Base-by-base conservation (phyloP, 1,140 invertebrate species). In the Arion vulgaris region DNA sequence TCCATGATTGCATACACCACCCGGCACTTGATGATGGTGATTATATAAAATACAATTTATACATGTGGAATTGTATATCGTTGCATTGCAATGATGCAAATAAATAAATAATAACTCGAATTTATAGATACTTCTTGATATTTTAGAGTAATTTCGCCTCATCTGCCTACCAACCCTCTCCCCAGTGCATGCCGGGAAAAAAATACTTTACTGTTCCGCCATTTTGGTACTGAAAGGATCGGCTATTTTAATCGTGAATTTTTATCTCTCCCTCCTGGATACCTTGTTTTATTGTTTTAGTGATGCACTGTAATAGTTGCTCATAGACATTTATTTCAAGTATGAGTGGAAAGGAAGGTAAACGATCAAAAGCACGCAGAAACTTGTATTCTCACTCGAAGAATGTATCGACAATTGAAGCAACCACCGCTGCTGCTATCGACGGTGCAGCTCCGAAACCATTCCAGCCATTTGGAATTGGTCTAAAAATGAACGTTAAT, bases 191-290 rank as follows among this genome's bases (percentile, higher is more conserved):
- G 57, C 80, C 39, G 80, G 80, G 80, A 41, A 36, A 66, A 62
- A 81, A 80, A 80, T 80, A 81, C 68, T 51, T 81, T 41, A 51
- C 49, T 71, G 78, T 81, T 81, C 80, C 80, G 80, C 80, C 80
- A 81, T 81, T 81, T 81, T 81, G 80, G 45, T 73, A 73, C 34
- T 57, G 71, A 49, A 80, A 23, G 32, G 68, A n/a, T 36, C 19
- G 32, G 62, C 62, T 71, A 66, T 26, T 45, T 80, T 39, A 49
- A 80, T 71, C 19, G 38, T 66, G 62, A 32, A 66, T 34, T 32
- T 66, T 66, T 32, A 66, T 66, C 62, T 28, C 2, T 32, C 62
- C 62, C 11, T 66, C 62, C 62, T 66, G 62, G 2, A 28, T 66
- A 66, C 62, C 28, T 23, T 66, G 62, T 66, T 66, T 66, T 66